These are phyloP conservation scores for Trachelipus rathkii DNA, from an alignment of 1,140 invertebrate genomes.

Conservation along the genomic window DNA sequence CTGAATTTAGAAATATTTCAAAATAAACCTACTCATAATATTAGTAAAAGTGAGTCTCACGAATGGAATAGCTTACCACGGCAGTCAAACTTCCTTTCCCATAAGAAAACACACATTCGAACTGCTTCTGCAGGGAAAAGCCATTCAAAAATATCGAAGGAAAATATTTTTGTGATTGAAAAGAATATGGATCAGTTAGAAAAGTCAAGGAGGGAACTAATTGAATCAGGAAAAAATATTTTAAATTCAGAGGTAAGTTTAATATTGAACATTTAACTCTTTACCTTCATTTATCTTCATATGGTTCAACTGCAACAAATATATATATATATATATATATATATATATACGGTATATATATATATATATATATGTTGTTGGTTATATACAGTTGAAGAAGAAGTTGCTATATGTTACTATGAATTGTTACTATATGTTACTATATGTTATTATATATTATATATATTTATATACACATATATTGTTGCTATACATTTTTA, in stretches of 20 bases:
- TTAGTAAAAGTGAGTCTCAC: constrained; percentile 32
- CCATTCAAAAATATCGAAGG: constrained; percentile 6
- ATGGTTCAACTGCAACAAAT: no score
- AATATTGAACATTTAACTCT: background rate
- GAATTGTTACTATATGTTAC: no score
- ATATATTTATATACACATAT: no score
- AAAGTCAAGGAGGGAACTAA: constrained; percentile 42
- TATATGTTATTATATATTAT: no score
- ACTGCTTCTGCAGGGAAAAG: constrained; percentile 28
- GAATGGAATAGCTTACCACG: background rate
- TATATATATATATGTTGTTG: no score
- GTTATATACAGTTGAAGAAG: no score
- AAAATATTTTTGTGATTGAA: constrained; percentile 27
- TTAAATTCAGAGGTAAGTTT: constrained; percentile 39
- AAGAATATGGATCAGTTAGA: constrained; percentile 40
- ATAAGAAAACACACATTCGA: constrained; percentile 30
- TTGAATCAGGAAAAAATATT: constrained; percentile 36
- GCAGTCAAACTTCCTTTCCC: constrained; percentile 43
- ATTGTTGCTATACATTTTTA: no score
- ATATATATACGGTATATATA: no score
- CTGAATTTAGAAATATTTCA: constrained; percentile 22
- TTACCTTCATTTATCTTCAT: no score
- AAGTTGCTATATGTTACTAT: no score
- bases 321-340: no score
- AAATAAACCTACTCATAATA: constrained; percentile 23